Evolutionary conservation across 2,797 vertebrate species (phyloP).

Genomic region (Podargus strigoides): DNA sequence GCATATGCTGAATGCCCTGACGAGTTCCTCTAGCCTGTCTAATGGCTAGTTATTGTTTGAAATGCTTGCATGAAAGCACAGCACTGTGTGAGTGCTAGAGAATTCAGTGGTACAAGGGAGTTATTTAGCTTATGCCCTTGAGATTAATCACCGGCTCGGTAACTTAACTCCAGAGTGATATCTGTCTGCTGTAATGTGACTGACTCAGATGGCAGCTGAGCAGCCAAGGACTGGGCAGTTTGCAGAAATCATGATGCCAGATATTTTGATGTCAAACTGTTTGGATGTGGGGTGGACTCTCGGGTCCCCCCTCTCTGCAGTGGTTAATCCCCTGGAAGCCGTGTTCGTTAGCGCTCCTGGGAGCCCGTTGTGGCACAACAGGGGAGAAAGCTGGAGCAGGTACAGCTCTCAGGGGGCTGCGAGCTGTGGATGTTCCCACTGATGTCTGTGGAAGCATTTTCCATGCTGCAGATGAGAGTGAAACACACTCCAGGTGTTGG

Average conservation of each 20-base stretch:
- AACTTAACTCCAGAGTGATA: background rate
- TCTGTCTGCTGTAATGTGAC: background rate
- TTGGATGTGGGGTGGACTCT: background rate
- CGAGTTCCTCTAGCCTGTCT: background rate
- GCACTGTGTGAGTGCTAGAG: background rate
- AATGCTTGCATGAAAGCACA: slow-evolving; percentile 11
- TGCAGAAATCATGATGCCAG: background rate
- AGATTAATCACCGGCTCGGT: slow-evolving; percentile 10
- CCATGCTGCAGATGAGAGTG: background rate
- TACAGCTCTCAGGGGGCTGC: background rate
- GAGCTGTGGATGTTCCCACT: background rate
- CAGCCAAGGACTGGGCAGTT: background rate
- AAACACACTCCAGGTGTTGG: background rate
- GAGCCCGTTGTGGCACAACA: background rate
- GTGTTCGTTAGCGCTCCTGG: background rate
- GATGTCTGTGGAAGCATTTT: background rate
- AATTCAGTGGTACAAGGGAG: background rate
- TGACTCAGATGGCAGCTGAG: background rate
- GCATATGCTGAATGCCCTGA: background rate
- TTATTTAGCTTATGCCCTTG: slow-evolving; percentile 18
- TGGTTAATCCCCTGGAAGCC: background rate
- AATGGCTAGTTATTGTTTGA: slow-evolving; percentile 36
- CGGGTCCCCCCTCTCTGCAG: background rate
- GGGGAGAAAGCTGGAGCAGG: background rate
- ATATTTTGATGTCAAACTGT: background rate